Evolutionary conservation across 2,113 vertebrate genomes (phyloP).

Genomic region (Chionodraco myersi): DNA sequence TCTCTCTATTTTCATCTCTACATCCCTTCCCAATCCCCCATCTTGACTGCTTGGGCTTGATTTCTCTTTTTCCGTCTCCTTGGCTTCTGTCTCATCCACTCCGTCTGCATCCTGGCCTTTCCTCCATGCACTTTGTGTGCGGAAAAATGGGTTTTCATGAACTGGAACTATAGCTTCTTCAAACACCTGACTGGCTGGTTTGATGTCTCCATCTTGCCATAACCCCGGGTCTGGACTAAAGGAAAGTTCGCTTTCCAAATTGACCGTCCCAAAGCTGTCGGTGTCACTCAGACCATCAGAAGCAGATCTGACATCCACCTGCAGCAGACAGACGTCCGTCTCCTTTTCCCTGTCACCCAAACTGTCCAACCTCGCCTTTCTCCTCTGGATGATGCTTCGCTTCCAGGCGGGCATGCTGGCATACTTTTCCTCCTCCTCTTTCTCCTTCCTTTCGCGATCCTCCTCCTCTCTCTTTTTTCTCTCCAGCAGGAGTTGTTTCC

Average conservation of each 20-base stretch:
- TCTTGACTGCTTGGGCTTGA: conserved; percentile 60
- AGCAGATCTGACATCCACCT: conserved; percentile 47
- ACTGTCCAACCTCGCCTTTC: conserved; percentile 85
- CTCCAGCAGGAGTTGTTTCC: conserved; percentile 91
- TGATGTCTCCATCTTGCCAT: conserved; percentile 65
- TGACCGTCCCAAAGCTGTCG: conserved; percentile 52
- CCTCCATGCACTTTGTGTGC: conserved; percentile 80
- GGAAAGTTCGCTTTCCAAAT: conserved; percentile 51
- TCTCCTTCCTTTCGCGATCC: conserved; percentile 82
- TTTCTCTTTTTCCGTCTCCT: conserved; percentile 64
- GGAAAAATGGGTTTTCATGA: conserved; percentile 88
- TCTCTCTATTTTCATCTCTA: conserved; percentile 64
- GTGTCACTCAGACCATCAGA: conserved; percentile 64
- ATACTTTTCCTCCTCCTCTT: conserved; percentile 86
- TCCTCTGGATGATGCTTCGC: conserved; percentile 88
- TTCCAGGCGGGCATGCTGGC: conserved; percentile 92
- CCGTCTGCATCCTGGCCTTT: conserved; percentile 60
- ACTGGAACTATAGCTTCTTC: conserved; percentile 86
- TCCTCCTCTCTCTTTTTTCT: conserved; percentile 88
- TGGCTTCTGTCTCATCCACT: conserved; percentile 49
- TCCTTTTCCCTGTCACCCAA: conserved; percentile 70
- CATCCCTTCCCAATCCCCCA: conserved; percentile 62
- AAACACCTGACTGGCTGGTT: conserved; percentile 73
- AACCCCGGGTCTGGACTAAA: conserved; percentile 64
- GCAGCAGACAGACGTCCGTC: conserved; percentile 51